A percentile compares a stretch with the other conserved stretches of the same genome.
phyloP scores from a whole-genome alignment of 2,888 invertebrate species.

The Altica lythri region DNA sequence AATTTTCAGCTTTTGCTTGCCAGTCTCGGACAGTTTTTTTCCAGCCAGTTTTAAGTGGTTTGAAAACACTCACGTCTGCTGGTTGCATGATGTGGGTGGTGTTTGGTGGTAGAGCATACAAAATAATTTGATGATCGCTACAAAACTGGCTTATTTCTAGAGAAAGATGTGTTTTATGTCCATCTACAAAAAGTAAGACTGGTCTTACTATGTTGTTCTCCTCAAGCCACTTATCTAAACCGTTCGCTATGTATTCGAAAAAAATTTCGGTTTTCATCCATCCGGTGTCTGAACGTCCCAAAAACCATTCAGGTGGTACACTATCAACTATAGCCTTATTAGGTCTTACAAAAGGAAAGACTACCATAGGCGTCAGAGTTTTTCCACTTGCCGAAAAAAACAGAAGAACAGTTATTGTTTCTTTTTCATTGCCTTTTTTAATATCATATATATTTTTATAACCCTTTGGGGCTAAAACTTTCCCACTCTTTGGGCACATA shows the following conservation, averaged over 20 bases:
- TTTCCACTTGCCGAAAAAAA: slow-evolving; percentile 16
- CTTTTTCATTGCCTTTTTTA: slow-evolving; percentile 8
- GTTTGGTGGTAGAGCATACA: slow-evolving; percentile 33
- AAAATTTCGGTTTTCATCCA: slow-evolving; percentile 30
- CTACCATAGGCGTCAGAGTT: slow-evolving; percentile 6
- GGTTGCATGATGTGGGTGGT: slow-evolving; percentile 27
- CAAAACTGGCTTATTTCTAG: slow-evolving; percentile 37
- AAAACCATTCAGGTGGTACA: slow-evolving; percentile 34
- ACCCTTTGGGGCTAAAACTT: slow-evolving; percentile 32
- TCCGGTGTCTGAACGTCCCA: slow-evolving; percentile 27
- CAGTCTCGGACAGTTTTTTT: slow-evolving; percentile 20
- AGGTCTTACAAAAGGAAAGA: background rate
- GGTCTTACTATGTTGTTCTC: slow-evolving; percentile 26
- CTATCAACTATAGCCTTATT: slow-evolving; percentile 13
- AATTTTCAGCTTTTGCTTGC: background rate
- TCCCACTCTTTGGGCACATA: slow-evolving; percentile 35
- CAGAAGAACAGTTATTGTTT: slow-evolving; percentile 3
- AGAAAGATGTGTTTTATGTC: slow-evolving; percentile 42
- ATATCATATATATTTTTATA: slow-evolving; percentile 5
- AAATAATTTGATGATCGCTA: slow-evolving; percentile 38
- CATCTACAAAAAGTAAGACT: slow-evolving; percentile 43
- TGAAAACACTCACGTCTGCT: slow-evolving; percentile 28
- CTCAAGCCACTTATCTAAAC: slow-evolving; percentile 15
- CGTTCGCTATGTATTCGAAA: slow-evolving; percentile 15
- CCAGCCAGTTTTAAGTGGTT: slow-evolving; percentile 21